Conservation (phyloP, 2,797 vertebrate species). For the Arnoldichthys spilopterus region DNA sequence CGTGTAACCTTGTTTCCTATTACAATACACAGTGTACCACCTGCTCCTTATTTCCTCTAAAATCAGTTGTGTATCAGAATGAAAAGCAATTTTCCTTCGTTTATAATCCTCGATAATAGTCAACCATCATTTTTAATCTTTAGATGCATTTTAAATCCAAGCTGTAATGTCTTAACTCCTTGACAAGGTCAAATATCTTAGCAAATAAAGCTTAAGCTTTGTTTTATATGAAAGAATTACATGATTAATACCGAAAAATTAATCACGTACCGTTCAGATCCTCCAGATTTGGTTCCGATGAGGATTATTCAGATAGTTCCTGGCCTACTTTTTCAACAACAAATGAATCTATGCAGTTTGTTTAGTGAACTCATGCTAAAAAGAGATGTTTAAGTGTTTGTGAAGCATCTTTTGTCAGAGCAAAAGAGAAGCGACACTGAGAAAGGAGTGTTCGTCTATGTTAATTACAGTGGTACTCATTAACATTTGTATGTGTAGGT, state of each 20-base stretch:
- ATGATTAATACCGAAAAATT: conserved; percentile 88
- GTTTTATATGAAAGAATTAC: conserved; percentile 90
- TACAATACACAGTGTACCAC: conserved; percentile 72
- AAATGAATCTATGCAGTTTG: conserved; percentile 77
- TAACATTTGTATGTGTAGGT: neutral
- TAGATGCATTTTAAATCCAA: conserved; percentile 88
- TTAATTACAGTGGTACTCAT: neutral
- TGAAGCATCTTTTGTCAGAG: neutral
- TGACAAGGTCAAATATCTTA: conserved; percentile 87
- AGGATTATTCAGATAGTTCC: conserved; percentile 76
- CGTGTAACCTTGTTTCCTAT: conserved; percentile 62
- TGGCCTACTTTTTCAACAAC: conserved; percentile 83
- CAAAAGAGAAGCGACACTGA: neutral
- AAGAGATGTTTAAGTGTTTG: neutral
- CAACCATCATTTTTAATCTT: conserved; percentile 87
- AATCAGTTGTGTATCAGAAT: conserved; percentile 84
- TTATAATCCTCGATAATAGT: conserved; percentile 87
- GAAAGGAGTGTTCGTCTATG: neutral
- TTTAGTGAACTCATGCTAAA: conserved; percentile 69
- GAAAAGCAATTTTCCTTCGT: conserved; percentile 86
- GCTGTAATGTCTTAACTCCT: conserved; percentile 86
- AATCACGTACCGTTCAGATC: conserved; percentile 86
- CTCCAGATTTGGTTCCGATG: conserved; percentile 83
- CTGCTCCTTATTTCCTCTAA: conserved; percentile 77
- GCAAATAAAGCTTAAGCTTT: conserved; percentile 88